Evolutionary conservation across 2,888 invertebrate genomes (phyloP).

Genomic region (Plebejus melissa): DNA sequence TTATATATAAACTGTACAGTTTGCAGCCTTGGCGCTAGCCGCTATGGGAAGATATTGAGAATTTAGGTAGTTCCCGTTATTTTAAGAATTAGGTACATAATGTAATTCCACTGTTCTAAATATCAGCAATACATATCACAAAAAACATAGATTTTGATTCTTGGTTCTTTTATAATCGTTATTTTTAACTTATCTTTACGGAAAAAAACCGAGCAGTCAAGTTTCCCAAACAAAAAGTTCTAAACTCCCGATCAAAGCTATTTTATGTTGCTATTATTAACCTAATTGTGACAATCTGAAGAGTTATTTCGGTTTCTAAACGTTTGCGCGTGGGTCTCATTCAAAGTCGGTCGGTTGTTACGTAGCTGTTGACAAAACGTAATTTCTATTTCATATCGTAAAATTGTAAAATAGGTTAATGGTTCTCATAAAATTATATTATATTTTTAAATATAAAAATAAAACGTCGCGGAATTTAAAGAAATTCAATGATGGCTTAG

Average conservation of each 20-base stretch:
- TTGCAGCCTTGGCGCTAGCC: too few relatives aligned
- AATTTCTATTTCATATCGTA: background rate
- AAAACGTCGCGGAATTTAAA: too few relatives aligned
- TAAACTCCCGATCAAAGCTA: background rate
- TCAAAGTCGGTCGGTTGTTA: conserved; percentile 9
- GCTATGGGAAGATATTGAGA: too few relatives aligned
- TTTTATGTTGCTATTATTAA: background rate
- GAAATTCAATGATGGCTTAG: too few relatives aligned
- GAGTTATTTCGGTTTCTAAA: background rate
- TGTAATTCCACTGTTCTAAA: too few relatives aligned
- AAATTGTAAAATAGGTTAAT: background rate
- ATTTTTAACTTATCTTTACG: background rate
- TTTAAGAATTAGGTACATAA: too few relatives aligned
- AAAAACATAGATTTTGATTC: background rate
- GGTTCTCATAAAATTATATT: background rate
- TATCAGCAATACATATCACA: too few relatives aligned
- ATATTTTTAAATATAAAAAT: background rate
- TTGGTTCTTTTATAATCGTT: background rate
- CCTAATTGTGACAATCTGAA: background rate
- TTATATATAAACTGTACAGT: too few relatives aligned
- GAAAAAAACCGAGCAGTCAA: background rate
- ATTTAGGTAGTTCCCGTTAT: too few relatives aligned
- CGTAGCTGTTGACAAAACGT: background rate
- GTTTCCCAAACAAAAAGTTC: background rate
- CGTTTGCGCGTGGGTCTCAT: conserved; percentile 9